Conservation (phyloP, 2,888 invertebrate species). For the Drosophila pseudotalamancana region DNA sequence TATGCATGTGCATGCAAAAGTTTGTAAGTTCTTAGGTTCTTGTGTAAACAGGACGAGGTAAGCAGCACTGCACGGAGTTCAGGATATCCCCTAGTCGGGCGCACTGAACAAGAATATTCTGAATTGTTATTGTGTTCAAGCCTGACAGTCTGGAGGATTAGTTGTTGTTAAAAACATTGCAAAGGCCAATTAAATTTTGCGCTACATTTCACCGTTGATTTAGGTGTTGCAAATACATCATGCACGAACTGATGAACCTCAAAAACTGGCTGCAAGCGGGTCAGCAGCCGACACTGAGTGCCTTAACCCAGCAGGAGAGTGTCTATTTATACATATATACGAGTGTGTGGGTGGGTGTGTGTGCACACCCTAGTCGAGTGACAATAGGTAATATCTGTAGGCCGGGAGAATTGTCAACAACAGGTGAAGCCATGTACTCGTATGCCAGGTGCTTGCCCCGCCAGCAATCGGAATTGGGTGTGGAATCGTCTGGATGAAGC, state of each 20-base stretch:
- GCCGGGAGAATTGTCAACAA: constrained; percentile 48
- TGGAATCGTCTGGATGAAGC: constrained; percentile 38
- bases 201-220: constrained; percentile 61
- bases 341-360: not conserved
- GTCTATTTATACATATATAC: too few relatives aligned
- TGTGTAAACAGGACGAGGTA: too few relatives aligned
- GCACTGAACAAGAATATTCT: too few relatives aligned
- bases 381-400: constrained; percentile 30
- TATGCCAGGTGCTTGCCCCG: constrained; percentile 50
- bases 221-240: constrained; percentile 8
- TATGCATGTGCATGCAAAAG: too few relatives aligned
- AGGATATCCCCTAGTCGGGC: too few relatives aligned
- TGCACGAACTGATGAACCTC: constrained; percentile 14
- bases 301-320: constrained; percentile 39
- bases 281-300: constrained; percentile 37
- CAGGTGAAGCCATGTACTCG: constrained; percentile 39
- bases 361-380: constrained; percentile 3
- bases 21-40: too few relatives aligned
- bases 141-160: constrained; percentile 28
- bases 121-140: not conserved
- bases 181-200: constrained; percentile 64
- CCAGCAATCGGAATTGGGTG: not conserved
- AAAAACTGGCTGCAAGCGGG: constrained; percentile 25
- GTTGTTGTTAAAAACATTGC: constrained; percentile 20
- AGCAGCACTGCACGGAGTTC: too few relatives aligned